A percentile compares a stretch with the other conserved stretches of the same genome.
Evolutionary conservation across 92 coral and sea anemone species (phyloP).

Genomic region (Epizoanthus rinbou): DNA sequence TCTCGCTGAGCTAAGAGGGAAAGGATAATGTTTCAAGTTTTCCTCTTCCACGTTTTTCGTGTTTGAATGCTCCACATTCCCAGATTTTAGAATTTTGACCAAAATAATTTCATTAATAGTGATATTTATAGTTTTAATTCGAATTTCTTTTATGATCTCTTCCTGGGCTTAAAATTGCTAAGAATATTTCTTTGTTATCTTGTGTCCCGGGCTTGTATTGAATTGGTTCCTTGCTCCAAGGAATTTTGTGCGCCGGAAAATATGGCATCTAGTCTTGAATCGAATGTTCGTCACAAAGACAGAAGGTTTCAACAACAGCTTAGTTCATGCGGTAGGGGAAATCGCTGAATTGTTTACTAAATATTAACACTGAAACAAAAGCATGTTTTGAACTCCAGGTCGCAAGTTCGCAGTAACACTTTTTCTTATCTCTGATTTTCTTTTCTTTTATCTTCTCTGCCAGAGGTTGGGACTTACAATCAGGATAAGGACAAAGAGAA

Average conservation of each 20-base stretch:
- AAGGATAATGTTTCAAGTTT: slow-evolving; percentile 33
- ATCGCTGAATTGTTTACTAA: neutral
- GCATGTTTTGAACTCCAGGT: slow-evolving; percentile 27
- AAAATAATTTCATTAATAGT: neutral
- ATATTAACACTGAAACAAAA: slow-evolving; percentile 1
- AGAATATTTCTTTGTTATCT: neutral
- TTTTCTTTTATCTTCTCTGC: slow-evolving; percentile 26
- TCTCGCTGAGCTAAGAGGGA: neutral
- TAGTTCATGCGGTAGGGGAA: slow-evolving; percentile 24
- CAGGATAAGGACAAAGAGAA: slow-evolving; percentile 38
- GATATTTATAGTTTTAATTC: neutral
- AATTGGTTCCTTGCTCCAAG: neutral
- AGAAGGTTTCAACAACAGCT: slow-evolving; percentile 32
- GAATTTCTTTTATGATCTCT: neutral
- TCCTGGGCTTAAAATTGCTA: neutral
- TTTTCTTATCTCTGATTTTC: slow-evolving; percentile 19
- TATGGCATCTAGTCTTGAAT: slow-evolving; percentile 36
- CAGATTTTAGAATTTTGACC: neutral
- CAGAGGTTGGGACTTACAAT: slow-evolving; percentile 33
- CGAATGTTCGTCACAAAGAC: slow-evolving; percentile 10
- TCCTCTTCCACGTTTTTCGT: slow-evolving; percentile 6
- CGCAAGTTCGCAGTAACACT: slow-evolving; percentile 10
- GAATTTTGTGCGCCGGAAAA: slow-evolving; percentile 4
- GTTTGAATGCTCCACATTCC: slow-evolving; percentile 30
- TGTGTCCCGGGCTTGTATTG: neutral